Conservation (phyloP, 2,113 vertebrate genomes). For the Anseranas semipalmata region DNA sequence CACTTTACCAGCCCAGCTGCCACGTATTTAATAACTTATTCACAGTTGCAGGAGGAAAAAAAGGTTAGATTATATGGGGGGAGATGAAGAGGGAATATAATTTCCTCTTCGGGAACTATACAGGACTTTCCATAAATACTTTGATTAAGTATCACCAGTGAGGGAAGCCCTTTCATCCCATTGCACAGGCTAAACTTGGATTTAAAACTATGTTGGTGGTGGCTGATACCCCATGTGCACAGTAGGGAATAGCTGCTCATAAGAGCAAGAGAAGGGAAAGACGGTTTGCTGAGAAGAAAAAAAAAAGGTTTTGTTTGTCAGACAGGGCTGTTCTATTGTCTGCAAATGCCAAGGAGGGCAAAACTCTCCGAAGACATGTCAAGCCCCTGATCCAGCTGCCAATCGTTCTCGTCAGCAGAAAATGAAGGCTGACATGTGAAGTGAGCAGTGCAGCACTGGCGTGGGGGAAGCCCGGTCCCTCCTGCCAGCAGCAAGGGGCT, state of each 20-base stretch:
- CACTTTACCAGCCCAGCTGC: constrained; percentile 21
- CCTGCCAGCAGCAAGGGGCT: not conserved
- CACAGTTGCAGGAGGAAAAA: not conserved
- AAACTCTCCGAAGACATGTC: constrained; percentile 19
- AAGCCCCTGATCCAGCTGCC: constrained; percentile 46
- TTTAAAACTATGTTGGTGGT: not conserved
- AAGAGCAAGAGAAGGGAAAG: not conserved
- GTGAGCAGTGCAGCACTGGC: not conserved
- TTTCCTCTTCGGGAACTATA: not conserved
- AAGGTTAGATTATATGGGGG: not conserved
- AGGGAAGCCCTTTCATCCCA: not conserved
- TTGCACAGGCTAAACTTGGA: not conserved
- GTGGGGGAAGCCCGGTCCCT: not conserved
- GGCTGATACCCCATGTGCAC: not conserved
- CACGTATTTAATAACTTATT: constrained; percentile 33
- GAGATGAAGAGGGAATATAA: not conserved
- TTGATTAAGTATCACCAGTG: not conserved
- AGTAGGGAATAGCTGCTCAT: not conserved
- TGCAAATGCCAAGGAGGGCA: constrained; percentile 25
- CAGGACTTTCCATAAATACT: not conserved
- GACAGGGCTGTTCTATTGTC: constrained; percentile 35
- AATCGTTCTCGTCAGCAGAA: constrained; percentile 35
- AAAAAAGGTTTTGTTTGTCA: constrained; percentile 19
- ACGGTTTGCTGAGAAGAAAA: not conserved
- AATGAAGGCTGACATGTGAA: constrained; percentile 27